phyloP scores from a whole-genome alignment of 2,888 invertebrate genomes.

The Nemapogon koenigi region DNA sequence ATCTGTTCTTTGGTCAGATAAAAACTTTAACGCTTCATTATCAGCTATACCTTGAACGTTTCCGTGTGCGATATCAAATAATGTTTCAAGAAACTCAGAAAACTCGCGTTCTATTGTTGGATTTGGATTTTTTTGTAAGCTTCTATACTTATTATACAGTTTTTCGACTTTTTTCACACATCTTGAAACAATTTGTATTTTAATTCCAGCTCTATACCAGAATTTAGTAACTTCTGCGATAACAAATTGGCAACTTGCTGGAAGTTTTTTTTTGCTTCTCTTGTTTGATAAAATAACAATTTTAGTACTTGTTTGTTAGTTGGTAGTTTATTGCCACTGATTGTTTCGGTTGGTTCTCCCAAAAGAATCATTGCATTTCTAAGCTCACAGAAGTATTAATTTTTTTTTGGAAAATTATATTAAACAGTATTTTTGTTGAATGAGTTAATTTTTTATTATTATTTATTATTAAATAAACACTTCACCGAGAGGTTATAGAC shows the following conservation, averaged over 20 bases:
- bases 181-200: background rate
- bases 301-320: constrained; percentile 2
- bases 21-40: background rate
- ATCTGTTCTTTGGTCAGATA: background rate
- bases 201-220: background rate
- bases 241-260: background rate
- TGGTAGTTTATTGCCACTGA: constrained; percentile 3
- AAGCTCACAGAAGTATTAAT: background rate
- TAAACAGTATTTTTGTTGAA: background rate
- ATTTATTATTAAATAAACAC: background rate
- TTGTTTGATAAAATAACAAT: background rate
- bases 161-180: background rate
- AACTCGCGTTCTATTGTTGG: background rate
- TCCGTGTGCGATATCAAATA: constrained; percentile 2
- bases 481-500: background rate
- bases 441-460: too few relatives aligned
- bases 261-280: background rate
- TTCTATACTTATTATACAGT: background rate
- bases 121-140: background rate
- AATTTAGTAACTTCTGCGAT: background rate
- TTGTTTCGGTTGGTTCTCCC: constrained; percentile 1
- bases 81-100: background rate
- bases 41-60: background rate
- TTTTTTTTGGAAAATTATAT: constrained; percentile 1
- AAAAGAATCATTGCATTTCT: background rate